phyloP scores from a whole-genome alignment of 2,113 vertebrate genomes.

The Pterocles orientalis region DNA sequence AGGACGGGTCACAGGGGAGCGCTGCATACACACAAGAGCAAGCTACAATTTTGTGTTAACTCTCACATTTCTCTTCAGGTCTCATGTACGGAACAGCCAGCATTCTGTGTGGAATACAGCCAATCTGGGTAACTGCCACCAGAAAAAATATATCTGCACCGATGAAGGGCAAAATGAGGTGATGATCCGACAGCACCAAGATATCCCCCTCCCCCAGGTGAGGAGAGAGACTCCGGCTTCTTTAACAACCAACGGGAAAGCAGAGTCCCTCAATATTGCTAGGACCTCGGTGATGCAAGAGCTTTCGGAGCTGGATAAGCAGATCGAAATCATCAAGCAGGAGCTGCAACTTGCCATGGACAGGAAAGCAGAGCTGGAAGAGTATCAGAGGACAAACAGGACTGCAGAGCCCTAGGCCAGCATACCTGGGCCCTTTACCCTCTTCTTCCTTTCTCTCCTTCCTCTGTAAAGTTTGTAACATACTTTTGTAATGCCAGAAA shows the following conservation, averaged over 20 bases:
- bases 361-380: slow-evolving; percentile 92
- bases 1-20: background rate
- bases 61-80: slow-evolving; percentile 75
- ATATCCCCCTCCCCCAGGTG: slow-evolving; percentile 77
- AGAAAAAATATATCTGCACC: slow-evolving; percentile 75
- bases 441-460: background rate
- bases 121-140: slow-evolving; percentile 78
- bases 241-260: slow-evolving; percentile 87
- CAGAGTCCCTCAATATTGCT: slow-evolving; percentile 78
- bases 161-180: slow-evolving; percentile 82
- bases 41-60: background rate
- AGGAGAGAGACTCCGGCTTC: slow-evolving; percentile 78
- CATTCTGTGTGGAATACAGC: slow-evolving; percentile 85
- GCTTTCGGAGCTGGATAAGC: slow-evolving; percentile 89
- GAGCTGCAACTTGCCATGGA: slow-evolving; percentile 92
- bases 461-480: slow-evolving; percentile 53
- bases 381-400: slow-evolving; percentile 86
- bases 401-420: slow-evolving; percentile 74
- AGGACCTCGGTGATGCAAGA: slow-evolving; percentile 87
- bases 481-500: slow-evolving; percentile 65
- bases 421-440: background rate
- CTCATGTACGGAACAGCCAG: slow-evolving; percentile 84
- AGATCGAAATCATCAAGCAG: slow-evolving; percentile 92
- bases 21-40: background rate
- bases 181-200: slow-evolving; percentile 75